Base-by-base conservation (phyloP, 2,113 vertebrate genomes). In the Lepus timidus region DNA sequence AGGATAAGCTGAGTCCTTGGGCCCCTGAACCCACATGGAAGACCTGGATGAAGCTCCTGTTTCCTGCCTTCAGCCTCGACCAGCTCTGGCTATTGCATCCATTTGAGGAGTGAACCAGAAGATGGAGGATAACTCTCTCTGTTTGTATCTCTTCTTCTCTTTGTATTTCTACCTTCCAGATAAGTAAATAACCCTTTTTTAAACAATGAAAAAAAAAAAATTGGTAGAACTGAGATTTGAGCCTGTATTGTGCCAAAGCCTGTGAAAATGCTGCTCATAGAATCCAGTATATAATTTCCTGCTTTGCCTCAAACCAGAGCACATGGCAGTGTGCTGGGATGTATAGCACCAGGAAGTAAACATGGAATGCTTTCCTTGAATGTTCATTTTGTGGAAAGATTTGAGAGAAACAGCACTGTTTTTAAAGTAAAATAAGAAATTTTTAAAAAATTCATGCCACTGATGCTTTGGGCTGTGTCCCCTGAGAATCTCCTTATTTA, bases 301-400 rank as follows among this genome's bases (percentile, higher is more conserved):
- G 27, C 70, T 87, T 1, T 62, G n/a, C n/a, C 27, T 51, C 44
- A 71, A 25, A 82, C 62, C 22, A 74, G 58, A 95, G 31, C 75
- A 23, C 67, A 13, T n/a, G 33, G 19, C 31, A 64, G 27, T 74
- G 23, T 78, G 33, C 31, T 70, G 8, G 44, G 22, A 39, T 13
- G 7, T 4, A 4, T 23, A 92, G 19, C 65, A 39, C 44, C 67
- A 84, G 6, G 31, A 75, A 16, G 49, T 74, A 33, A 71, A 49
- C 13, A 36, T 64, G 16, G n/a, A 75, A 13, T 58, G 6, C 67
- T 74, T 55, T 70, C 65, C 65, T 75, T 16, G 11, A 76, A 11
- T 93, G 7, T 68, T 87, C 39, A 29, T 90, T 74, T 93, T 83
- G 55, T 36, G 92, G n/a, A 91, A 52, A 92, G 74, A 83, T 85